Base-by-base conservation (phyloP, 2,113 vertebrate genomes). In the Nothocercus nigrocapillus region DNA sequence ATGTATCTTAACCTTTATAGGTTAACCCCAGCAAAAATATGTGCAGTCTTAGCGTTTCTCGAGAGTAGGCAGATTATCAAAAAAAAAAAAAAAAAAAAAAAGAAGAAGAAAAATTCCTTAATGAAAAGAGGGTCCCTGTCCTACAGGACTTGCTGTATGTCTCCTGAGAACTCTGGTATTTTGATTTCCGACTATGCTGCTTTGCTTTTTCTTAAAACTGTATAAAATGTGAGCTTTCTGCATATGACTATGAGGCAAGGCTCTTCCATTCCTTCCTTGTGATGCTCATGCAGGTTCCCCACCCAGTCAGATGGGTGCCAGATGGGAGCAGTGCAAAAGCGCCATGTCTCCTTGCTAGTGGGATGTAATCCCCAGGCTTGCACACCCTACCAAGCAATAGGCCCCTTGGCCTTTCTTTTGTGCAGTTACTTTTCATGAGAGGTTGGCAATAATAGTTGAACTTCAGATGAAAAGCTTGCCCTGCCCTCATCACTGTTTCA, bases 241-340 rank as follows among this genome's bases (percentile, higher is more conserved):
- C 32, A 53, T 9, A 13, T 61, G 11, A 64, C 2, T 76, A 51
- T 38, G 30, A 68, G 42, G 14, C 4, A 32, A 62, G 13, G 19
- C 11, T 88, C 18, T 32, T 47, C 7, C 0, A 0, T 9, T 20
- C 63, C 76, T 76, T 34, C 27, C 70, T 11, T 5, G 28, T 4
- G 44, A 17, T 68, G 32, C 28, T 51, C 0, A 2, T 1, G 0
- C 27, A 13, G 0, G 0, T 44, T 8, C 28, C 7, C 47, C 13
- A n/a, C 24, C n/a, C 38, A 28, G 20, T 17, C 62, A 77, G 21
- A 47, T 27, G 58, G 9, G 30, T 82, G 70, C 9, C 66, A 73
- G 54, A 25, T 0, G 1, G 1, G 49, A 53, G 59, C n/a, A 47
- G 49, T 3, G 9, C 24, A 45, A 66, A 64, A 32, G 5, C 27